phyloP scores from a whole-genome alignment of 2,888 invertebrate genomes.

The Dendrolimus pini region DNA sequence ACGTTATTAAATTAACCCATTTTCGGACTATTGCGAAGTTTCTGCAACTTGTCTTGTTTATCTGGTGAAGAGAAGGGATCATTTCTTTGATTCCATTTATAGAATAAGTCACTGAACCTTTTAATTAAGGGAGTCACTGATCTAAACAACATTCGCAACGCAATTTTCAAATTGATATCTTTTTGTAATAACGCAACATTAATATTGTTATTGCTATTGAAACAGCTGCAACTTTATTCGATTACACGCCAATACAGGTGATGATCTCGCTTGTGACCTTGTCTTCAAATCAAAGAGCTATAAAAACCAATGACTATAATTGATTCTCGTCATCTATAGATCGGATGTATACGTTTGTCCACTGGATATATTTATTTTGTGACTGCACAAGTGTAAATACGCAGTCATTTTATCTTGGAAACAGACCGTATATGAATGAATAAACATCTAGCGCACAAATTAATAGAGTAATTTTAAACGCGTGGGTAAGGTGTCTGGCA shows the following conservation, averaged over 20 bases:
- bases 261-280: not conserved
- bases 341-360: too few species aligned
- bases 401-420: constrained; percentile 3
- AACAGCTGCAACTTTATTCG: not conserved
- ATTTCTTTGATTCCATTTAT: constrained; percentile 16
- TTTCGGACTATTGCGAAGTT: constrained; percentile 21
- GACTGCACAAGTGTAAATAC: not conserved
- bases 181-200: not conserved
- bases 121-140: constrained; percentile 14
- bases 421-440: not conserved
- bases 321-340: not conserved
- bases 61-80: constrained; percentile 19
- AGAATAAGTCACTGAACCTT: constrained; percentile 18
- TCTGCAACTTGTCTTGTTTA: constrained; percentile 37
- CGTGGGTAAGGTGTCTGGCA: not conserved
- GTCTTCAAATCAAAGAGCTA: not conserved
- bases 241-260: not conserved
- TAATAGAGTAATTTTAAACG: not conserved
- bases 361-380: not conserved
- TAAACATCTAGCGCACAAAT: not conserved
- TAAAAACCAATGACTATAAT: not conserved
- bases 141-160: constrained; percentile 2
- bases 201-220: not conserved
- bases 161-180: too few species aligned
- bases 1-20: constrained; percentile 32